Conservation (phyloP, 2,797 vertebrate species). For the Myotis pilosus region DNA sequence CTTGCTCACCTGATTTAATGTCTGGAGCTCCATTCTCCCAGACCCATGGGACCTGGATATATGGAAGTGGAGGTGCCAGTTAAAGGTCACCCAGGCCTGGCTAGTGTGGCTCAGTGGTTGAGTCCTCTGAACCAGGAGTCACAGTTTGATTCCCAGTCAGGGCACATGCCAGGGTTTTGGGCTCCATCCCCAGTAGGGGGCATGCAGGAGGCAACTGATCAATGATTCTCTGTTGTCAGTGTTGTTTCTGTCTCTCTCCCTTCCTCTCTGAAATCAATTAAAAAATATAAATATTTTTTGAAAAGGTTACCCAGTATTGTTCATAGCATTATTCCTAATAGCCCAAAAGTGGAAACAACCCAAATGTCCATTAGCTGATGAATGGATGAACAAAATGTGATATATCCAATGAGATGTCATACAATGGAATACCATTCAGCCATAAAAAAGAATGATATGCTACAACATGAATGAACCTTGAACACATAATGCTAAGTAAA, state of each 20-base stretch:
- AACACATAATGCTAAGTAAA: background rate
- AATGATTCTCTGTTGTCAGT: too few relatives aligned
- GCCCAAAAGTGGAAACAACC: background rate
- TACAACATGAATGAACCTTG: background rate
- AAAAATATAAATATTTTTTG: too few relatives aligned
- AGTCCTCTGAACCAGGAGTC: too few relatives aligned
- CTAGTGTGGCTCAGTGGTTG: too few relatives aligned
- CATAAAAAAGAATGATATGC: background rate
- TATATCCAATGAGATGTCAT: background rate
- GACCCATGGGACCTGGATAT: background rate
- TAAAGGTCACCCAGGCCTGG: background rate
- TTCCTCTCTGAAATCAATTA: too few relatives aligned
- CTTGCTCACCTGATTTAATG: background rate
- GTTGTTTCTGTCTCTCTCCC: too few relatives aligned
- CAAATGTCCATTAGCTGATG: constrained; percentile 1
- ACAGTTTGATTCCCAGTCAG: too few relatives aligned
- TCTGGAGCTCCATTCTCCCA: background rate
- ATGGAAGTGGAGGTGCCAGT: background rate
- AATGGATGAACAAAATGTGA: background rate
- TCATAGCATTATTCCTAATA: constrained; percentile 24
- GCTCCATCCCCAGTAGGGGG: too few relatives aligned
- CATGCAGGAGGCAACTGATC: too few relatives aligned
- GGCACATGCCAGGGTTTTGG: too few relatives aligned
- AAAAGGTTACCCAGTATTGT: background rate
- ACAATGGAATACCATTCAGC: constrained; percentile 4